These are phyloP conservation scores for Oligia latruncula DNA, from an alignment of 2,888 invertebrate genomes.

Conservation along the genomic window DNA sequence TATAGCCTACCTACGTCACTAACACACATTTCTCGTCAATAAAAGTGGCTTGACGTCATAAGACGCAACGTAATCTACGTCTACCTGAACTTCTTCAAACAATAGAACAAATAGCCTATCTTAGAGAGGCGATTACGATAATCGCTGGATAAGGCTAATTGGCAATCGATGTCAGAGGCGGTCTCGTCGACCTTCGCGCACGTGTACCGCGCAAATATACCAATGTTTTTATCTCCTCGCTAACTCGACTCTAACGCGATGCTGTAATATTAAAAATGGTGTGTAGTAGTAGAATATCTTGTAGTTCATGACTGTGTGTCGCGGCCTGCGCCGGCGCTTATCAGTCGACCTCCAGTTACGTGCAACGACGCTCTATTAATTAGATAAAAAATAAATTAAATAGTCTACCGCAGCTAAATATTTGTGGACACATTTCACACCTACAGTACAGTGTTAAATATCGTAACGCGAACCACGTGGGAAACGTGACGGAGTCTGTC, in stretches of 20 bases:
- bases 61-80: constrained; percentile 42
- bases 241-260: constrained; percentile 67
- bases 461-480: constrained; percentile 46
- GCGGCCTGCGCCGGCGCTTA: constrained; percentile 79
- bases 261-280: constrained; percentile 66
- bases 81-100: constrained; percentile 51
- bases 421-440: constrained; percentile 53
- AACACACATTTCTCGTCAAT: constrained; percentile 2
- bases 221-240: constrained; percentile 69
- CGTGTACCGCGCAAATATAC: constrained; percentile 62
- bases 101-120: constrained; percentile 54
- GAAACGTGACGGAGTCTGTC: constrained; percentile 56
- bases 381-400: constrained; percentile 60
- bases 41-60: constrained; percentile 56
- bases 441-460: constrained; percentile 46
- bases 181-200: constrained; percentile 60
- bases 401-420: constrained; percentile 35
- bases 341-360: constrained; percentile 81
- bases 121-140: constrained; percentile 55
- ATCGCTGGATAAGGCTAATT: constrained; percentile 60
- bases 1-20: constrained; percentile 5
- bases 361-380: constrained; percentile 64
- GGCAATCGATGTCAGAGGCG: constrained; percentile 55
- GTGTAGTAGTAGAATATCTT: constrained; percentile 66
- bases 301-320: constrained; percentile 70